Percentiles rank a stretch among this genome's conserved stretches.
Conservation (phyloP, 2,888 invertebrate species). For the Chesias legatella region DNA sequence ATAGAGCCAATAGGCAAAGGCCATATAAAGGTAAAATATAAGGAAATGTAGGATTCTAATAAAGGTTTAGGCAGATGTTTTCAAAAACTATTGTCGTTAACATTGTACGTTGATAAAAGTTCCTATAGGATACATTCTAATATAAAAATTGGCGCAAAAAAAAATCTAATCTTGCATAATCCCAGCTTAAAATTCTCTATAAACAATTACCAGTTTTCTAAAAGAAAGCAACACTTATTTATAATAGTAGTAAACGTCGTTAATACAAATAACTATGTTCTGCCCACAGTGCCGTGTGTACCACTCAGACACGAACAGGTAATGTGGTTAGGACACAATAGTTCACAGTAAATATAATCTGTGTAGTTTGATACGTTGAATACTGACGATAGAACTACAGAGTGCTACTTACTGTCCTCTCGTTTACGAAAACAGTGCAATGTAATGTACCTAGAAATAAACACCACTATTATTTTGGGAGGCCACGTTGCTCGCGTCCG, state of each 20-base stretch:
- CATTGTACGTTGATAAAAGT: background rate
- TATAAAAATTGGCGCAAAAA: conserved; percentile 11
- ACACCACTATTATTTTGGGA: conserved; percentile 13
- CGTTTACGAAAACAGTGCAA: conserved; percentile 17
- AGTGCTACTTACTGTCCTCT: conserved; percentile 64
- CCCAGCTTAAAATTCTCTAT: conserved; percentile 46
- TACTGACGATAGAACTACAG: conserved; percentile 42
- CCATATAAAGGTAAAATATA: conserved; percentile 4
- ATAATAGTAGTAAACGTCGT: conserved; percentile 18
- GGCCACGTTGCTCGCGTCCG: too few species aligned
- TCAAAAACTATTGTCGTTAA: conserved; percentile 3
- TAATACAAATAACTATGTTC: conserved; percentile 8
- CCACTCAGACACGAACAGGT: background rate
- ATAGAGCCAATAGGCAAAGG: conserved; percentile 2
- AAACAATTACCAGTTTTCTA: conserved; percentile 41
- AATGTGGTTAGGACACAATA: conserved; percentile 26
- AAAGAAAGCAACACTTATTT: conserved; percentile 55
- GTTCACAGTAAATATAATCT: conserved; percentile 34
- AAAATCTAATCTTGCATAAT: conserved; percentile 34
- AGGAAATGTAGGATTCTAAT: conserved; percentile 3
- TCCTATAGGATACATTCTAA: conserved; percentile 2
- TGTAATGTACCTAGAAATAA: conserved; percentile 25
- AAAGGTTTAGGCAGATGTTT: background rate
- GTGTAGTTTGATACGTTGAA: conserved; percentile 50
- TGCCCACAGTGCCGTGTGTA: background rate